Base-by-base conservation (phyloP, 1,140 invertebrate genomes). In the Zophobas atratus region DNA sequence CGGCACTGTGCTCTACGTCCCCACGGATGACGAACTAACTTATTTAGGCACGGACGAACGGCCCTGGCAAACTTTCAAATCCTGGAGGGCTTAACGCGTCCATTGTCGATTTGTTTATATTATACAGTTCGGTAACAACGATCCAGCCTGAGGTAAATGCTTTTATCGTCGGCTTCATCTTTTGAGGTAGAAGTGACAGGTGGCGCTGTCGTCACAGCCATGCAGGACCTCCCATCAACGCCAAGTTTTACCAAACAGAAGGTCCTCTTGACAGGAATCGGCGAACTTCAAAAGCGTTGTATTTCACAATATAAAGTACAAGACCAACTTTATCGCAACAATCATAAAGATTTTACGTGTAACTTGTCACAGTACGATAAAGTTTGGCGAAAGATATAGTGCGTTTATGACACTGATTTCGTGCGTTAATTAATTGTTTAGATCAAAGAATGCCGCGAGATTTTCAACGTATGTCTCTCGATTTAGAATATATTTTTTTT, bases 1-100 rank as follows among this genome's bases (percentile, higher is more conserved):
- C 8, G 8, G 36, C 39, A 67, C 60, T 33, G 60, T 67, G 39
- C 39, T 67, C n/a, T 39, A 67, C 60, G 60, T 77, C 63, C 75
- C 63, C 43, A 46, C 5, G 75, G 75, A 56, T 36, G 35, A 53
- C 48, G 33, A 57, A 55, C 70, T 77, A 77, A 77, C 76, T 77
- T 77, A 77, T 77, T 74, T 74, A 77, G 76, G 48, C 70, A 77
- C 67, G 70, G 70, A 77, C 53, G 76, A 53, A 74, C 70, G 57
- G 70, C 53, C 43, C 36, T 51, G 20, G 70, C 34, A 77, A 74
- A 77, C 76, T 77, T 77, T 48, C 53, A 38, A 46, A 63, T 57
- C 67, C 53, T 71, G 43, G 36, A n/a, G 55, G 55, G 33, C 41
- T 63, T 46, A 75, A 60, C 46, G 55, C 46, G 74, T 46, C 74